These are phyloP conservation scores for Scophthalmus maximus DNA, from an alignment of 2,113 vertebrate genomes.

Conservation along the genomic window DNA sequence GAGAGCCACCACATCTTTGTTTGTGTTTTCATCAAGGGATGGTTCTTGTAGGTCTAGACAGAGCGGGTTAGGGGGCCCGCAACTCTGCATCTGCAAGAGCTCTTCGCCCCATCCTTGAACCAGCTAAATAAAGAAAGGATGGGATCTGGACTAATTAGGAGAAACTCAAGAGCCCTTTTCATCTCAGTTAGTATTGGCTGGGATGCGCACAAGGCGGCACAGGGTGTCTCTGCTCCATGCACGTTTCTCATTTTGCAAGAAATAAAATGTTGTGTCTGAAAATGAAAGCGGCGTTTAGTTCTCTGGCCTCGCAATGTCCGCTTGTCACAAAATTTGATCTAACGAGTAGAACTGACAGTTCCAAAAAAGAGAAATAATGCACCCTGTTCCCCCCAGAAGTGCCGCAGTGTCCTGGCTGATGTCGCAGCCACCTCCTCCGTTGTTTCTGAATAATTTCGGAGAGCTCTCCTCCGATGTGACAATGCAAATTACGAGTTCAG, in stretches of 20 bases:
- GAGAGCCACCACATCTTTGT: too few relatives aligned
- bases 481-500: constrained; percentile 50
- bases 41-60: too few relatives aligned
- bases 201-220: constrained; percentile 27
- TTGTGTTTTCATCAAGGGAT: too few relatives aligned
- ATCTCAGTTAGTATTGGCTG: not conserved
- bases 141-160: constrained; percentile 13
- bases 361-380: constrained; percentile 50
- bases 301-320: constrained; percentile 20
- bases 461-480: constrained; percentile 33
- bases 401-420: constrained; percentile 32
- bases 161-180: constrained; percentile 12
- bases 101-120: constrained; percentile 1
- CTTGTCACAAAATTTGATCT: constrained; percentile 41
- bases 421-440: constrained; percentile 23
- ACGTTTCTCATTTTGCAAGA: constrained; percentile 25
- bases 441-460: constrained; percentile 41
- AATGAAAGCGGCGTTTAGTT: constrained; percentile 36
- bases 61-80: too few relatives aligned
- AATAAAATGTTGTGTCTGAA: constrained; percentile 20
- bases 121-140: not conserved
- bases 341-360: constrained; percentile 39
- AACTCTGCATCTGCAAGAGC: not conserved
- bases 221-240: not conserved
- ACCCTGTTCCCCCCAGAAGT: constrained; percentile 22